Percentiles rank a stretch among this genome's conserved stretches.
Conservation (phyloP, 2,888 invertebrate genomes). For the Noctua fimbriata region DNA sequence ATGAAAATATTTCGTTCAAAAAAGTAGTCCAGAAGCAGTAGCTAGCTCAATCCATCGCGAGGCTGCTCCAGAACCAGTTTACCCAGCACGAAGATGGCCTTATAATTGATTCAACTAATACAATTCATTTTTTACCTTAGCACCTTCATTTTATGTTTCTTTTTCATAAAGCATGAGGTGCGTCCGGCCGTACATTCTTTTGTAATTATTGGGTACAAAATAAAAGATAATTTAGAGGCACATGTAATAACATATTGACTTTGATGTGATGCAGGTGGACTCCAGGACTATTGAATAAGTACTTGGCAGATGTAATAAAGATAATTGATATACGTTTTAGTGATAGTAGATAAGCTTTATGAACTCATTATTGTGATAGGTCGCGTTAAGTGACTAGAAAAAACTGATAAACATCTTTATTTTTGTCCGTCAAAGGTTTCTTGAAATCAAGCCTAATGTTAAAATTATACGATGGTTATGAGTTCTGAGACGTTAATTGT, state of each 20-base stretch:
- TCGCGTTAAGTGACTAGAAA: slow-evolving; percentile 20
- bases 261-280: slow-evolving; percentile 54
- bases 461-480: slow-evolving; percentile 17
- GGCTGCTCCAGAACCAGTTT: slow-evolving; percentile 74
- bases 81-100: slow-evolving; percentile 70
- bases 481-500: slow-evolving; percentile 16
- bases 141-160: slow-evolving; percentile 70
- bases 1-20: slow-evolving; percentile 63
- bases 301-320: slow-evolving; percentile 46
- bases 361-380: slow-evolving; percentile 49
- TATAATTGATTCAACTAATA: slow-evolving; percentile 81
- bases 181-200: slow-evolving; percentile 76
- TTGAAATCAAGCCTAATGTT: slow-evolving; percentile 16
- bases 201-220: slow-evolving; percentile 81
- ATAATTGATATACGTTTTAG: slow-evolving; percentile 46
- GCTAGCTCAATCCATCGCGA: slow-evolving; percentile 65
- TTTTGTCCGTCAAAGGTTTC: not conserved
- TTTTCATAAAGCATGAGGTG: slow-evolving; percentile 66
- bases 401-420: slow-evolving; percentile 26
- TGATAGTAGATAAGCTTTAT: slow-evolving; percentile 51
- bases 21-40: slow-evolving; percentile 65
- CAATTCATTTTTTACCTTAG: slow-evolving; percentile 77
- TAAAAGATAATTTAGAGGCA: slow-evolving; percentile 77
- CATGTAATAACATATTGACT: slow-evolving; percentile 75
- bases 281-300: slow-evolving; percentile 20